A percentile compares a stretch with the other conserved stretches of the same genome.
Evolutionary conservation across 2,113 vertebrate genomes (phyloP).

Genomic region (Mustela nigripes): DNA sequence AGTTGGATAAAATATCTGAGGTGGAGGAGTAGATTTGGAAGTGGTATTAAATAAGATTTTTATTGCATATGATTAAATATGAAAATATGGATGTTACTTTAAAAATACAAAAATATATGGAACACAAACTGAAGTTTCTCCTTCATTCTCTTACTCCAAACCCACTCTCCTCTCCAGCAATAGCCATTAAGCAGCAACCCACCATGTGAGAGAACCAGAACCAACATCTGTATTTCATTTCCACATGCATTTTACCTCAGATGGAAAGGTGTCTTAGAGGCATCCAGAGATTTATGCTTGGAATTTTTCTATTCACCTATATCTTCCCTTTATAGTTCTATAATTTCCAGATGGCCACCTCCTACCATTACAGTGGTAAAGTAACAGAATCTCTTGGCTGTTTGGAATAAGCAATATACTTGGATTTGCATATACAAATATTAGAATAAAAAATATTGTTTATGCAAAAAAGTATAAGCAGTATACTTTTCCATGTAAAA

Average conservation of each 20-base stretch:
- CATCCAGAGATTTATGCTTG: background rate
- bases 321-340: background rate
- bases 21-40: background rate
- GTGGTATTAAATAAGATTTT: background rate
- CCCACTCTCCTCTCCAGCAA: background rate
- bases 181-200: background rate
- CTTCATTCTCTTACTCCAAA: conserved; percentile 29
- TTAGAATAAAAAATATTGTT: too few relatives aligned
- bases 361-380: background rate
- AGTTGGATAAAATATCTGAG: background rate
- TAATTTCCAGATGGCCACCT: background rate
- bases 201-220: background rate
- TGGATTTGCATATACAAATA: background rate
- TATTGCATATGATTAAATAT: conserved; percentile 29
- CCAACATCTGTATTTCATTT: background rate
- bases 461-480: too few relatives aligned
- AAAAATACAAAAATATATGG: conserved; percentile 38
- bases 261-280: background rate
- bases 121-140: conserved; percentile 48
- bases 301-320: background rate
- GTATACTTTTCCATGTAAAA: conserved; percentile 4
- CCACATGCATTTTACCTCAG: background rate
- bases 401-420: conserved; percentile 25
- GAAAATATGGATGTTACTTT: background rate
- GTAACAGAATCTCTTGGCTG: conserved; percentile 47